These are phyloP conservation scores for Sinocyclocheilus maitianheensis DNA, from an alignment of 2,113 vertebrate species.

Conservation along the genomic window DNA sequence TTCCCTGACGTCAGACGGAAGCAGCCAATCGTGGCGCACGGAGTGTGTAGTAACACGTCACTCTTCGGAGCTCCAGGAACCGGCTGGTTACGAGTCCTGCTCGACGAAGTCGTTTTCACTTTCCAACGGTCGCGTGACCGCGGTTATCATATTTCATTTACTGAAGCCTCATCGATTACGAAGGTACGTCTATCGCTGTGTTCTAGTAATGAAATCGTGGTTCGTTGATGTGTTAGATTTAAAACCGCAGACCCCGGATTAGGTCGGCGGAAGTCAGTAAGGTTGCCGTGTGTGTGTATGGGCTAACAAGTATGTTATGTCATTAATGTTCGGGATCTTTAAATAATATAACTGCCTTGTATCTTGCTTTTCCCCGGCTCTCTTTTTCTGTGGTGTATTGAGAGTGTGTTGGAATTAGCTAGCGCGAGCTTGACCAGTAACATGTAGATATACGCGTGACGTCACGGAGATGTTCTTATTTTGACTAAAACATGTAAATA, in stretches of 20 bases:
- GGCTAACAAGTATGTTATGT: neutral
- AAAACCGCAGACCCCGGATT: neutral
- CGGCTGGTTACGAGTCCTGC: constrained; percentile 55
- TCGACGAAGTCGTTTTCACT: constrained; percentile 27
- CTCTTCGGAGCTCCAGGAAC: constrained; percentile 61
- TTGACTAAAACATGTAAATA: no score
- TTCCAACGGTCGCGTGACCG: constrained; percentile 59
- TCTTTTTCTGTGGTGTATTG: neutral
- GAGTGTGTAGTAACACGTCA: constrained; percentile 74
- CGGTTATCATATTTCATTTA: constrained; percentile 6
- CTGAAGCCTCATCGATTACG: constrained; percentile 29
- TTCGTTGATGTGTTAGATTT: neutral
- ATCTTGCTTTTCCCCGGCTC: neutral
- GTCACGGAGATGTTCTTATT: neutral
- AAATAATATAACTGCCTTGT: neutral
- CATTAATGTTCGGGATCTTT: neutral
- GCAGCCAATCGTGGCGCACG: constrained; percentile 64
- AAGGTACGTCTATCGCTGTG: constrained; percentile 62
- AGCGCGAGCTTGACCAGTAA: neutral
- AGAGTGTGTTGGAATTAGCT: neutral
- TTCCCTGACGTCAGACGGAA: constrained; percentile 31
- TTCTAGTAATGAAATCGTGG: neutral
- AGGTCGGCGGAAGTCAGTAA: constrained; percentile 1
- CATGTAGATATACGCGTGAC: neutral
- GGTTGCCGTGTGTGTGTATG: neutral